Conservation (phyloP, 1,140 invertebrate species). For the Ylistrum balloti region DNA sequence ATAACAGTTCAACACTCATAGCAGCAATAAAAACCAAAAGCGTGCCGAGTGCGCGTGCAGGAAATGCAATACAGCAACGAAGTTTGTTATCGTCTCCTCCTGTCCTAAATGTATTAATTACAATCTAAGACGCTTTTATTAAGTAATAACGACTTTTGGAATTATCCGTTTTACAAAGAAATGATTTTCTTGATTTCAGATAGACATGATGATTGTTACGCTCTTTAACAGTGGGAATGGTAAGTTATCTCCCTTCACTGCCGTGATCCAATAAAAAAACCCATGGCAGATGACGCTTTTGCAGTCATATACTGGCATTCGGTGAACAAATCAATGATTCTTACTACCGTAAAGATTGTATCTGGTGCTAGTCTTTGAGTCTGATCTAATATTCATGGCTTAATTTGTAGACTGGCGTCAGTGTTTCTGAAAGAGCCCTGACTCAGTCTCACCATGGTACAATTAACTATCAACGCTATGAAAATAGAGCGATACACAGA, state of each 20-base stretch:
- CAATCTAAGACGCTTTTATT: not conserved
- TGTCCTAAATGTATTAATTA: not conserved
- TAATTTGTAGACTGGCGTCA: conserved; percentile 13
- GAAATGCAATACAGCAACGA: not conserved
- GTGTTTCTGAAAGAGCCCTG: not conserved
- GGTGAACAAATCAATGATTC: conserved; percentile 4
- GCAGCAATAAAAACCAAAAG: not conserved
- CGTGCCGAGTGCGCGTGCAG: conserved; percentile 35
- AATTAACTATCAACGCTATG: no score
- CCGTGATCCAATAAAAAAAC: not conserved
- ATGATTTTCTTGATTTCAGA: not conserved
- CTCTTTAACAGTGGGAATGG: not conserved
- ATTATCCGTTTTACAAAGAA: not conserved
- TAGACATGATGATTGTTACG: not conserved
- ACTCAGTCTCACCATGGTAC: not conserved
- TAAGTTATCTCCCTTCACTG: not conserved
- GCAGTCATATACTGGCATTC: not conserved
- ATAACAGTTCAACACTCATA: not conserved
- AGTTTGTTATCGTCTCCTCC: not conserved
- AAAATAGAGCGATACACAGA: no score
- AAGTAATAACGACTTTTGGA: not conserved
- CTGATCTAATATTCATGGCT: conserved; percentile 11
- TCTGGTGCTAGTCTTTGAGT: not conserved
- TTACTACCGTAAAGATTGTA: not conserved
- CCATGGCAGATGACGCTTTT: not conserved